Evolutionary conservation across 2,888 invertebrate genomes (phyloP), one percentile per base, ranked within the genome.

Genomic region (Hirtodrosophila trivittata): DNA sequence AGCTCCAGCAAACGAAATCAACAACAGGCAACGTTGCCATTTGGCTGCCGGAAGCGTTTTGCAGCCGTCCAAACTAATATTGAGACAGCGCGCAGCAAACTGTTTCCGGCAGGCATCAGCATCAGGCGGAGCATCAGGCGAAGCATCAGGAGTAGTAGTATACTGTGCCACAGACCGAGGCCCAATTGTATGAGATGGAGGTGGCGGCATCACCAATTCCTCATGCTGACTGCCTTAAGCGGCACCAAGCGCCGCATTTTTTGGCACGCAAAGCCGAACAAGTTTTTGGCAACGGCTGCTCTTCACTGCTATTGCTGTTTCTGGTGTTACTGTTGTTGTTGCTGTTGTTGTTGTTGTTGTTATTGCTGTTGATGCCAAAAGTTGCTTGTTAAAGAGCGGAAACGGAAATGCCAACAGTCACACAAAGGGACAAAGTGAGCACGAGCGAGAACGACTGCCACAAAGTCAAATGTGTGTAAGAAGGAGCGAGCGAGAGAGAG

Each of bases 391-490:
- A 83, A 86, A 78, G 76, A 83, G 83, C 77, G 81, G 84, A 86
- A 82, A 86, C 80, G 84, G 81, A 80, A 75, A 83, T 74, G 80
- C 75, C 80, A 83, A 82, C 86, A 86, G 84, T 86, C 73, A 69
- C 78, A 82, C 78, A 82, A 75, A 82, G 64, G 83, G 62, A 81
- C 82, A 71, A 82, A 66, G 75, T 63, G 68, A 57, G 51, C 68
- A 18, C 28, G 37, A 50, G 28, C 38, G 26, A 7, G 10, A 12
- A n/a, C 12, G 1, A 21, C 12, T 12, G 9, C n/a, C 28, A 28
- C 9, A 28, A n/a, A 28, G 1, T 28, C 7, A 28, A 28, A 28
- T 9, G 28, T 7, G n/a, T 2, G 2, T 7, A 28, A n/a, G 28
- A 33, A 32, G 45, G 28, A 43, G 18, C 7, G 33, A 25, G 13